Percentiles rank a stretch among this genome's conserved stretches.
phyloP scores from a whole-genome alignment of 2,888 invertebrate genomes.

The Drosophila incognita region DNA sequence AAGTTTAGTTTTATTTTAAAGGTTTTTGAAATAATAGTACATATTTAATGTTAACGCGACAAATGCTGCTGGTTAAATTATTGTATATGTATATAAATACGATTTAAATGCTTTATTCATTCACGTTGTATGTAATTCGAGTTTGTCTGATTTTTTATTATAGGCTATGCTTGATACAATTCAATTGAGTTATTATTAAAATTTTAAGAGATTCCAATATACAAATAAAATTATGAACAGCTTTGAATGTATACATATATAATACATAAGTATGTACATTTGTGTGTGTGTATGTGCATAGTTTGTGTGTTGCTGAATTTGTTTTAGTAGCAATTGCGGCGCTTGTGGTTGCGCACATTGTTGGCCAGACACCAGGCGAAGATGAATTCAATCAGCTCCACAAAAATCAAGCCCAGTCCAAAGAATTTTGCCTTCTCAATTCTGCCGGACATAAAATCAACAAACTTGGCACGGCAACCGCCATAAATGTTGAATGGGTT shows the following conservation, averaged over 20 bases:
- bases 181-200: constrained; percentile 26
- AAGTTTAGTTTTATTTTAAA: background rate
- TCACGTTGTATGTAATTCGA: constrained; percentile 55
- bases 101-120: constrained; percentile 69
- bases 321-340: constrained; percentile 89
- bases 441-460: constrained; percentile 67
- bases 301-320: constrained; percentile 25
- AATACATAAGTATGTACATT: background rate
- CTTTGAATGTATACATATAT: constrained; percentile 45
- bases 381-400: constrained; percentile 90
- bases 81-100: constrained; percentile 62
- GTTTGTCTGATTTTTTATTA: constrained; percentile 19
- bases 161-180: constrained; percentile 24
- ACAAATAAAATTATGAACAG: constrained; percentile 60
- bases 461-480: constrained; percentile 78
- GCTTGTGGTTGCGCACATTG: constrained; percentile 93
- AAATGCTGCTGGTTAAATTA: background rate
- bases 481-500: constrained; percentile 69
- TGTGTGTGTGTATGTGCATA: constrained; percentile 24
- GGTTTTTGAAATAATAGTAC: background rate
- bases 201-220: constrained; percentile 59
- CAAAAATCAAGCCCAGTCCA: constrained; percentile 89
- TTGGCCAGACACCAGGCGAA: constrained; percentile 95
- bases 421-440: constrained; percentile 88
- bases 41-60: background rate